A percentile compares a stretch with the other conserved stretches of the same genome.
Conservation (phyloP, 64 coral and sea anemone genomes). For the Anthopleura sola region DNA sequence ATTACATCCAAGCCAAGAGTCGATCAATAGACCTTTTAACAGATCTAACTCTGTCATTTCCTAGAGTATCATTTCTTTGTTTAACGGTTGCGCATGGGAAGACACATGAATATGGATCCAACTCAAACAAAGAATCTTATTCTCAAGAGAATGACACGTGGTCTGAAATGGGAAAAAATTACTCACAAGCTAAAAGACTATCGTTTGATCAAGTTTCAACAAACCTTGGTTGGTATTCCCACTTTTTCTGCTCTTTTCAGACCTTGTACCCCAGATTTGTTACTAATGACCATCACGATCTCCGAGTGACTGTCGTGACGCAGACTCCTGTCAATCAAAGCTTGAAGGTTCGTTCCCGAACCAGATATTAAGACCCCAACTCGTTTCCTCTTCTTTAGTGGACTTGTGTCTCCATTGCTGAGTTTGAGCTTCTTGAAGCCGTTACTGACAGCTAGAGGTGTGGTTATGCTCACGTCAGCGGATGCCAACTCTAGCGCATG, state of each 20-base stretch:
- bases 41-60: too few relatives aligned
- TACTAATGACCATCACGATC: conserved; percentile 87
- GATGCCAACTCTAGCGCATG: conserved; percentile 23
- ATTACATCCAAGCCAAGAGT: neutral
- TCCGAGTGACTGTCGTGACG: conserved; percentile 68
- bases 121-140: too few relatives aligned
- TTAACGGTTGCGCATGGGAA: too few relatives aligned
- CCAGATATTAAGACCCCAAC: conserved; percentile 92
- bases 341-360: conserved; percentile 92
- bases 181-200: neutral
- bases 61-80: too few relatives aligned
- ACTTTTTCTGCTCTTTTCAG: conserved; percentile 75
- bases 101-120: too few relatives aligned
- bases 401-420: conserved; percentile 22
- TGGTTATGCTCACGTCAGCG: neutral
- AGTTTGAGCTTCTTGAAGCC: conserved; percentile 48
- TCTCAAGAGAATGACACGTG: too few relatives aligned
- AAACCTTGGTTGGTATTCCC: conserved; percentile 85
- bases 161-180: neutral
- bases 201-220: neutral
- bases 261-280: conserved; percentile 74
- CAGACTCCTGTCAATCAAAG: conserved; percentile 70
- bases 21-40: neutral
- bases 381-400: conserved; percentile 30
- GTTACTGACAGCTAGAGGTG: neutral